Percentiles rank a stretch among this genome's conserved stretches.
These are phyloP conservation scores for Orchesellides sinensis DNA, from an alignment of 2,888 invertebrate genomes.

Conservation along the genomic window DNA sequence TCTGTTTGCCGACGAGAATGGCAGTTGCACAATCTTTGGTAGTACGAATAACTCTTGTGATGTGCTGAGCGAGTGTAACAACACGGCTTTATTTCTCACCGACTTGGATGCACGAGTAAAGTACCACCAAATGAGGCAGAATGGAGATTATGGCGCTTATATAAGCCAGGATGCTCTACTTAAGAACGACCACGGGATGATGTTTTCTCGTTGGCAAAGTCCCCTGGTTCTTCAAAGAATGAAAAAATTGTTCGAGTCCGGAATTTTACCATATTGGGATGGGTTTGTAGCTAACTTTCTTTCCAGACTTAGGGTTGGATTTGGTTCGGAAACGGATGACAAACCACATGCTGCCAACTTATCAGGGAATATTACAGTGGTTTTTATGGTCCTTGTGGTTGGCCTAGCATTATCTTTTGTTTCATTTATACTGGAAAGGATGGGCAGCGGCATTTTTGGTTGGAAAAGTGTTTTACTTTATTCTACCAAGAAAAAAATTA, in stretches of 20 bases:
- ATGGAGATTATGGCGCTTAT: neutral
- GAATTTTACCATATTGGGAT: conserved; percentile 7
- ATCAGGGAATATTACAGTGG: conserved; percentile 13
- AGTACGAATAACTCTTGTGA: neutral
- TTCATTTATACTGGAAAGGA: neutral
- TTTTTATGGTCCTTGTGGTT: neutral
- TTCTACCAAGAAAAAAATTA: too few relatives aligned
- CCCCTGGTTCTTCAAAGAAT: neutral
- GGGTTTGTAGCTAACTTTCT: neutral
- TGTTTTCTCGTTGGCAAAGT: neutral
- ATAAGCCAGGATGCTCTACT: neutral
- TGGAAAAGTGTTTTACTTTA: too few relatives aligned
- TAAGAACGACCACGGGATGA: neutral
- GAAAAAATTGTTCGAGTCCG: neutral
- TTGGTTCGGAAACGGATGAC: neutral
- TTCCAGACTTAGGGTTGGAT: neutral
- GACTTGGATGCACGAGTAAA: conserved; percentile 16
- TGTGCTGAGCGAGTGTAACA: conserved; percentile 11
- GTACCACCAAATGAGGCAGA: neutral
- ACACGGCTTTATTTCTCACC: conserved; percentile 9
- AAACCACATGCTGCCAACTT: neutral
- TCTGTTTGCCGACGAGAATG: neutral
- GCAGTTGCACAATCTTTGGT: neutral
- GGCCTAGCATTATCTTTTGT: neutral
- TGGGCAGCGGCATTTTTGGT: too few relatives aligned